Evolutionary conservation across 2,888 invertebrate genomes (phyloP).

Genomic region (Cetonia aurata): DNA sequence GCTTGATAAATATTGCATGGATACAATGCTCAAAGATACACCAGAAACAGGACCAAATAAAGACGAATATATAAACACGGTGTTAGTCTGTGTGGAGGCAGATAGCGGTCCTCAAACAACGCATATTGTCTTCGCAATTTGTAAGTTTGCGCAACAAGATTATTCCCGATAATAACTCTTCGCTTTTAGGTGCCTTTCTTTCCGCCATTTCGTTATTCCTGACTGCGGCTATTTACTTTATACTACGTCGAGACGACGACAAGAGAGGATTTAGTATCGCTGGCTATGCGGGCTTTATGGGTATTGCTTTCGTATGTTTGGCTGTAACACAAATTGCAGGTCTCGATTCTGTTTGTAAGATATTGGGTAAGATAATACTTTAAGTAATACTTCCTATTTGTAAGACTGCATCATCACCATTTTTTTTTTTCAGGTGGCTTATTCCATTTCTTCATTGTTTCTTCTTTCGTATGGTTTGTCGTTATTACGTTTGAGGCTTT

Average conservation of each 20-base stretch:
- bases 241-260: constrained; percentile 48
- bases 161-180: constrained; percentile 10
- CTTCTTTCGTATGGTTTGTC: constrained; percentile 58
- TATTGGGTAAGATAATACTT: constrained; percentile 55
- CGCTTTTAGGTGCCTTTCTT: constrained; percentile 49
- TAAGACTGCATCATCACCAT: background rate
- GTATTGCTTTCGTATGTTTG: constrained; percentile 57
- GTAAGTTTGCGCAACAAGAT: constrained; percentile 29
- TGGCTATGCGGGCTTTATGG: constrained; percentile 57
- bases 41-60: constrained; percentile 41
- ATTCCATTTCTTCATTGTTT: constrained; percentile 58
- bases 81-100: constrained; percentile 46
- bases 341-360: constrained; percentile 53
- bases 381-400: background rate
- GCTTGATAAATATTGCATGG: constrained; percentile 56
- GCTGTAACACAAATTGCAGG: constrained; percentile 54
- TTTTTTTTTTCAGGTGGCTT: constrained; percentile 57
- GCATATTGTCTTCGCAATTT: constrained; percentile 46
- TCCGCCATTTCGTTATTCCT: constrained; percentile 49
- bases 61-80: constrained; percentile 46
- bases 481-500: constrained; percentile 58
- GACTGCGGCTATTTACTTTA: constrained; percentile 48
- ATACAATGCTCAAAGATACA: constrained; percentile 47
- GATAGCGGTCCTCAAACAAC: constrained; percentile 37
- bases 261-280: constrained; percentile 58